Evolutionary conservation across 2,113 vertebrate species (phyloP), one percentile per base, ranked within the genome.

Genomic region (Oncorhynchus masou): DNA sequence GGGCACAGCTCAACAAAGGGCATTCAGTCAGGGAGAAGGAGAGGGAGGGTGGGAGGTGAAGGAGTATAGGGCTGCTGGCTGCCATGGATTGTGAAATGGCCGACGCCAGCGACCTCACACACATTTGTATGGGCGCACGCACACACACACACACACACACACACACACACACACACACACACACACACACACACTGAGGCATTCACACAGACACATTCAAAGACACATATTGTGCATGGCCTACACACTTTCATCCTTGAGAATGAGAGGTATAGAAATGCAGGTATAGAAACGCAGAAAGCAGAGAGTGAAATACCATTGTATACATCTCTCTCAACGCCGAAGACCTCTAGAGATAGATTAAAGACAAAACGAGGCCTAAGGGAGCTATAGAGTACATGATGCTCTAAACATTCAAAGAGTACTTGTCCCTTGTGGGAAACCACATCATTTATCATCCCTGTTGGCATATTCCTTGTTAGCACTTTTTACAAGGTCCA

Each of bases 1-100:
- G 86, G 90, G 86, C 90, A 90, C 84, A 80, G 83, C 87, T 87
- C 85, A 90, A 89, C 89, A 91, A 92, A 90, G 88, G 82, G 74
- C 85, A 84, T 88, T 90, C 82, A 80, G 83, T 88, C 79, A 74
- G 78, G 83, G 73, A 67, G 79, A 77, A 80, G 66, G 39, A 62
- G 82, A 73, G 48, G 70, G 70, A 81, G 79, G 71, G 70, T 75
- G 73, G 79, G 34, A n/a, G 68, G 78, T 12, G 62, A 8, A 25
- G 62, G n/a, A 13, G 62, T 4, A 27, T 24, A 19, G 65, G 19
- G 29, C 27, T 39, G 6, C 66, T 67, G 9, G 85, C 85, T 84
- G 83, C n/a, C 76, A 64, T 29, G 7, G 82, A 74, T 84, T 71
- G 76, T 76, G 78, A 89, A 89, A 90, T 86, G 90, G 88, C 84